These are phyloP conservation scores for Phrynocephalus versicolor DNA, from an alignment of 2,113 vertebrate genomes.

Conservation along the genomic window DNA sequence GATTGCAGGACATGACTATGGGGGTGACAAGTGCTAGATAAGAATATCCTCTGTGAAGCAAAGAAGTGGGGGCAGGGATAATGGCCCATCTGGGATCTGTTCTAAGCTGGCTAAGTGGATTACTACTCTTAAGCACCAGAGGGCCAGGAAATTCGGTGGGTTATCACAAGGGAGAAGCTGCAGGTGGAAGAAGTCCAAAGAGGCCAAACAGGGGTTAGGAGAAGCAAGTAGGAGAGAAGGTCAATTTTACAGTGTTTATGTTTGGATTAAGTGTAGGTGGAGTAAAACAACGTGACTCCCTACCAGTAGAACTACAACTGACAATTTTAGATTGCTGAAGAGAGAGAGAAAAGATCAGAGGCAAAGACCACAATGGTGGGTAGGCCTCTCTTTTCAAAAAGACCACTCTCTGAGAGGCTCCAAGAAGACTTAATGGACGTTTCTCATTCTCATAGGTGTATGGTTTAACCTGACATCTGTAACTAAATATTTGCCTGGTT, in stretches of 20 bases:
- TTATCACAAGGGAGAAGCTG: not conserved
- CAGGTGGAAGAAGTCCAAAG: not conserved
- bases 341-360: not conserved
- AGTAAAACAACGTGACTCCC: no score
- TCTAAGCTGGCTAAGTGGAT: conserved; percentile 21
- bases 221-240: no score
- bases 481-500: not conserved
- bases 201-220: not conserved
- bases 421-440: not conserved
- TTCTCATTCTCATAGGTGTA: not conserved
- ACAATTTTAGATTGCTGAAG: not conserved
- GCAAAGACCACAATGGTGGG: not conserved
- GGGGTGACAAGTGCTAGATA: not conserved
- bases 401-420: not conserved
- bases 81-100: conserved; percentile 3
- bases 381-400: not conserved
- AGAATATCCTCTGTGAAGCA: not conserved
- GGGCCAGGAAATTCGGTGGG: conserved; percentile 6
- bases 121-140: not conserved
- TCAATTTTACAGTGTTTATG: no score
- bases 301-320: not conserved
- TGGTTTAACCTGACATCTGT: not conserved
- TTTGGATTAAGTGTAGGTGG: no score
- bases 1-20: not conserved
- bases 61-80: not conserved